These are phyloP conservation scores for Habrosyne pyritoides DNA, from an alignment of 2,888 invertebrate species.

Conservation along the genomic window DNA sequence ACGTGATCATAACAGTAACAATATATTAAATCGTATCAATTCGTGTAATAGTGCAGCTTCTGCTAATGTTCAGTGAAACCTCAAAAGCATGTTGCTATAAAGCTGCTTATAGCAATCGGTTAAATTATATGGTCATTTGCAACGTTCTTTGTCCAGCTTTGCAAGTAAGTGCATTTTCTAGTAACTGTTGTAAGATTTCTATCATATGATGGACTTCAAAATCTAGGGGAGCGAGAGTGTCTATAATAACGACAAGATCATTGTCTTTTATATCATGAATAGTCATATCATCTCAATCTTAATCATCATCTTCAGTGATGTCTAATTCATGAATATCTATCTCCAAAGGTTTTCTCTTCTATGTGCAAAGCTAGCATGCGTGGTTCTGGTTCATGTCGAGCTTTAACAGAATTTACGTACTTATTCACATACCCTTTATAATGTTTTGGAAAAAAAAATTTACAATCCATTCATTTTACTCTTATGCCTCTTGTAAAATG, in stretches of 20 bases:
- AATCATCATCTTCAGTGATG: too few species aligned
- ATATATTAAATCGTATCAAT: conserved; percentile 16
- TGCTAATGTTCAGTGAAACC: conserved; percentile 23
- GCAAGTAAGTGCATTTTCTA: conserved; percentile 12
- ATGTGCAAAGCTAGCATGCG: too few species aligned
- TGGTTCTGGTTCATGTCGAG: too few species aligned
- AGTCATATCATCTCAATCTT: too few species aligned
- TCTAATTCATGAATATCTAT: too few species aligned
- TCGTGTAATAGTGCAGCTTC: conserved; percentile 14
- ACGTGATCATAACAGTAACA: conserved; percentile 12
- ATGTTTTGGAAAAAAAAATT: too few species aligned
- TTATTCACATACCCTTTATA: too few species aligned
- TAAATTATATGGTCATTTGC: conserved; percentile 27
- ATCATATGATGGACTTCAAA: not conserved
- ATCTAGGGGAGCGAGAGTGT: not conserved
- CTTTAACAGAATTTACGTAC: too few species aligned
- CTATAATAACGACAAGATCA: not conserved
- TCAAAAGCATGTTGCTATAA: conserved; percentile 19
- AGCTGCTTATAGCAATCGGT: conserved; percentile 18
- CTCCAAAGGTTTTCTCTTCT: too few species aligned
- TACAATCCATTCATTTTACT: too few species aligned
- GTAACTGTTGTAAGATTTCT: not conserved
- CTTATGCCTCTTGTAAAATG: too few species aligned
- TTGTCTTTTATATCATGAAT: too few species aligned
- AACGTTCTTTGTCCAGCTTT: conserved; percentile 22